These are phyloP conservation scores for Muraenolepis orangiensis DNA, from an alignment of 2,797 vertebrate genomes.

Conservation along the genomic window DNA sequence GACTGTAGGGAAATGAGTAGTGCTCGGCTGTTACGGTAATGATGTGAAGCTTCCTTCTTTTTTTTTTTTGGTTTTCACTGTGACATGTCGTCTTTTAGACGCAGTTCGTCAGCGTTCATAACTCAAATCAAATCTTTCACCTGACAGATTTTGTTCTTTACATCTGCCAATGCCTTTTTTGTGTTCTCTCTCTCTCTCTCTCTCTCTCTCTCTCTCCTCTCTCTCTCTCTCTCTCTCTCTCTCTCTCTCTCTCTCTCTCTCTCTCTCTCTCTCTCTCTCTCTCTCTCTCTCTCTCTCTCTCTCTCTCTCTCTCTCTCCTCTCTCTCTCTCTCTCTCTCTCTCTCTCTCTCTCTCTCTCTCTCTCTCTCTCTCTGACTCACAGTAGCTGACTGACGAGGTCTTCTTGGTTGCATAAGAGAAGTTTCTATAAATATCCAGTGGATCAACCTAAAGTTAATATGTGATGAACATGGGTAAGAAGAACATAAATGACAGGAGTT, in stretches of 20 bases:
- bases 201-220: constrained; percentile 3
- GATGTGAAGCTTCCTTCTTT: not conserved
- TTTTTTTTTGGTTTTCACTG: not conserved
- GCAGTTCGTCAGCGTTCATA: not conserved
- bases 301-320: constrained; percentile 40
- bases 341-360: constrained; percentile 8
- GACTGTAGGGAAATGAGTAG: not conserved
- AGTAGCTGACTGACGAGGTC: constrained; percentile 49
- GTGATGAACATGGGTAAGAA: constrained; percentile 51
- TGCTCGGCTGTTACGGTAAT: not conserved
- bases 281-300: constrained; percentile 13
- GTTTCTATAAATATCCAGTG: constrained; percentile 66
- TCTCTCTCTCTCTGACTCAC: constrained; percentile 41
- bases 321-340: constrained; percentile 18
- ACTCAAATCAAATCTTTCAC: not conserved
- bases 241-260: constrained; percentile 38
- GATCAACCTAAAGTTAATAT: constrained; percentile 56
- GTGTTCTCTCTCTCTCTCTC: constrained; percentile 15
- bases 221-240: constrained; percentile 18
- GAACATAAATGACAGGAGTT: constrained; percentile 35
- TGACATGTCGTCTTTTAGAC: not conserved
- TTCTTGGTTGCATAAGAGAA: constrained; percentile 60
- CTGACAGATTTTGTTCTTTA: not conserved
- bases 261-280: constrained; percentile 12
- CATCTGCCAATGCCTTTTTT: not conserved